Conservation (phyloP, 2,888 invertebrate species). For the Trachelus stipa region DNA sequence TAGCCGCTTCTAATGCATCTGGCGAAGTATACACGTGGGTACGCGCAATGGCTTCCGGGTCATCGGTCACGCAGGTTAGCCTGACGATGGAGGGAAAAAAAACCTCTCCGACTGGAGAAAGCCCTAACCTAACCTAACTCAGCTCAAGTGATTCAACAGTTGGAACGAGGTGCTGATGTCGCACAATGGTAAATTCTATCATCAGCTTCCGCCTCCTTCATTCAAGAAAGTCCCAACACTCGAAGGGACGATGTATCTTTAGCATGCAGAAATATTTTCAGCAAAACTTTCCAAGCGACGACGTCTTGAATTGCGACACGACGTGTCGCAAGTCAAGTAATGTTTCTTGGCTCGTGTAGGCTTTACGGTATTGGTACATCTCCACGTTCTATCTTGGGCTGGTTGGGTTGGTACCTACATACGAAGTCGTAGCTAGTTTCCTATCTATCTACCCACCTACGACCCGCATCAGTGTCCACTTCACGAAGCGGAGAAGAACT, state of each 20-base stretch:
- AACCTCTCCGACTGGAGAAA: slow-evolving; percentile 21
- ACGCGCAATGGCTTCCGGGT: slow-evolving; percentile 36
- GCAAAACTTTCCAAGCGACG: not conserved
- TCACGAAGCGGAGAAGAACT: not conserved
- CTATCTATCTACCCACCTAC: slow-evolving; percentile 17
- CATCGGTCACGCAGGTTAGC: slow-evolving; percentile 32
- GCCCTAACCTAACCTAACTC: not conserved
- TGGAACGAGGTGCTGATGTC: not conserved
- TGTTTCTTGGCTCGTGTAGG: not conserved
- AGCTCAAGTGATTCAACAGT: not conserved
- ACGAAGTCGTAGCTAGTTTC: not conserved
- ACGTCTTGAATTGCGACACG: slow-evolving; percentile 1
- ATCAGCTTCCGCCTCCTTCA: slow-evolving; percentile 32
- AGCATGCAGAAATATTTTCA: not conserved
- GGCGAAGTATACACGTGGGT: not conserved
- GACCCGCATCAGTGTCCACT: slow-evolving; percentile 18
- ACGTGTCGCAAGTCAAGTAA: slow-evolving; percentile 4
- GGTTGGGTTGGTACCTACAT: not conserved
- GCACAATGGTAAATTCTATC: not conserved
- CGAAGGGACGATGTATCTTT: not conserved
- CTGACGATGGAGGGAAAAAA: not conserved
- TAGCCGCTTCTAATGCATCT: not conserved
- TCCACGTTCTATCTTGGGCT: not conserved
- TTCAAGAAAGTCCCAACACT: not conserved
- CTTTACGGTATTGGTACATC: not conserved